A percentile compares a stretch with the other conserved stretches of the same genome.
Evolutionary conservation across 2,888 invertebrate genomes (phyloP).

Genomic region (Andrena dorsata): DNA sequence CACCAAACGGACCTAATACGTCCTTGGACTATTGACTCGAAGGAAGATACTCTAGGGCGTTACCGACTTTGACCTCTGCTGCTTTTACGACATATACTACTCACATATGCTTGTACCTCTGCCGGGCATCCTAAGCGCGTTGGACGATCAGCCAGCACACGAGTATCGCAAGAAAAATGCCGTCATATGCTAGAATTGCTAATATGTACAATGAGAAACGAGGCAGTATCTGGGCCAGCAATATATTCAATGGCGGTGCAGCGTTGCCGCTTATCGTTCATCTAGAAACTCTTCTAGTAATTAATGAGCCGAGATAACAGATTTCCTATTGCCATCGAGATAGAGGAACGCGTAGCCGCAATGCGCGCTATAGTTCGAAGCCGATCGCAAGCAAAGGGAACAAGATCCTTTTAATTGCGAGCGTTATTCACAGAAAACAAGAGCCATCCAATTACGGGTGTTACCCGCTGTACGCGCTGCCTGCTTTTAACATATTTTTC

Average conservation of each 20-base stretch:
- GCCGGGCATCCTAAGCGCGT: constrained; percentile 1
- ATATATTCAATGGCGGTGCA: constrained; percentile 38
- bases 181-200: constrained; percentile 55
- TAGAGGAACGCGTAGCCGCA: not conserved
- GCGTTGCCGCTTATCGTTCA: constrained; percentile 44
- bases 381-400: constrained; percentile 6
- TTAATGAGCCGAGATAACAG: constrained; percentile 51
- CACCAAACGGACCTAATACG: too few species aligned
- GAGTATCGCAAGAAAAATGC: constrained; percentile 49
- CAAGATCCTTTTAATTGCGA: constrained; percentile 23
- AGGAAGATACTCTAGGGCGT: too few species aligned
- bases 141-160: constrained; percentile 21
- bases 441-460: not conserved
- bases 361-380: not conserved
- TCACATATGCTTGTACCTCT: too few species aligned
- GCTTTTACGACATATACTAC: too few species aligned
- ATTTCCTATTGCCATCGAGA: constrained; percentile 40
- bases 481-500: not conserved
- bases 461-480: not conserved
- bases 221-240: constrained; percentile 50
- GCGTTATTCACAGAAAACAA: constrained; percentile 19
- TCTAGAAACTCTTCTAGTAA: constrained; percentile 56
- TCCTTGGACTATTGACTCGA: too few species aligned
- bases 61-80: too few species aligned
- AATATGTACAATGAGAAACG: constrained; percentile 39